Base-by-base conservation (phyloP, 2,888 invertebrate species). In the Tachina lurida region DNA sequence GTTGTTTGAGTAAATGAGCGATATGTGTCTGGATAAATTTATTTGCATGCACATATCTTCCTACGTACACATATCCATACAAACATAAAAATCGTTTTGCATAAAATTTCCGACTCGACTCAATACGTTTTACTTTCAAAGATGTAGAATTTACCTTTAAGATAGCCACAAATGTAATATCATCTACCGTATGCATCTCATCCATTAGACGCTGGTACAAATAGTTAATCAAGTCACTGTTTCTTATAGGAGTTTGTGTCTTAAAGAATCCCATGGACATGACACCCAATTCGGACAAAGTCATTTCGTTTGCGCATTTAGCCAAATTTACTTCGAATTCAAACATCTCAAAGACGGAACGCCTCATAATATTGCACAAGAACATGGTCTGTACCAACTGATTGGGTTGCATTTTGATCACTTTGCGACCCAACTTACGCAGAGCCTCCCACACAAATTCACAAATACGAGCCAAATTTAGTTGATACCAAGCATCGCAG, bases 251-350 rank as follows among this genome's bases (percentile, higher is more conserved):
- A 1, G 95, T 95, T 92, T 95, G 94, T 17, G 95, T 95, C 93
- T 97, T 97, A 89, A 97, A 97, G 91, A 96, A 96, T 0, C 96
- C 96, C 94, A 96, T 95, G 7, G 95, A 94, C 88, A 96, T 94
- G 15, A 97, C 94, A 13, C 95, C 95, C 81, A 97, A 91, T 90
- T 97, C 96, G 87, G 95, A 94, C 9, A 95, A 88, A 31, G 93
- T 93, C 90, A 96, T 94, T 39, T 94, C 90, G 10, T 94, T 89
- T n/a, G 95, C 93, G 76, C 92, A 91, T 5, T 93, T 90, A 45
- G 93, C 91, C 76, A 96, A 89, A 58, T 93, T 93, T 67, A 94
- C 90, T 92, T 97, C 96, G 74, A 96, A 93, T 88, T 95, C 95
- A 88, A 95, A 95, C 93, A 95, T 94, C 68, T 94, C 94, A 82